Base-by-base conservation (phyloP, 2,888 invertebrate species). In the Hylaea fasciaria region DNA sequence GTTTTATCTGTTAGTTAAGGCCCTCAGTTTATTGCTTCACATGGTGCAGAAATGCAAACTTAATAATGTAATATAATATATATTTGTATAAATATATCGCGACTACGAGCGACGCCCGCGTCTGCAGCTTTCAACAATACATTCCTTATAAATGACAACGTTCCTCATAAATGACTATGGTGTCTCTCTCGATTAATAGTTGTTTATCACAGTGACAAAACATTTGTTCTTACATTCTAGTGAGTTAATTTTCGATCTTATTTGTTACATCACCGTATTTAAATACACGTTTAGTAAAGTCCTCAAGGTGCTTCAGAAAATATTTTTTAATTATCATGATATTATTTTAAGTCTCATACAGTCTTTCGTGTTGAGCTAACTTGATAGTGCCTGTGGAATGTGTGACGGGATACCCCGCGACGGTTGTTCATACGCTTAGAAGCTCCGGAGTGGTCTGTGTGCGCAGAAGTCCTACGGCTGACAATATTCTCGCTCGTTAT, bases 141-240 rank as follows among this genome's bases (percentile, higher is more conserved):
- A 82, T 85, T 82, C 76, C 61, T 37, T 57, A 41, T 41, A 41
- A 62, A 51, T 47, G 53, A 59, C 58, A 67, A 52, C 74, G 22
- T 22, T 80, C 80, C 75, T 80, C 80, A 78, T 82, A 83, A 22
- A 81, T 83, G 32, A 80, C 80, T 83, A 83, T 84, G 85, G 85
- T 85, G 87, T 83, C 82, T 83, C 81, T 81, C 85, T 87, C 87
- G 81, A 83, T 56, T 78, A 85, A 85, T 82, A 86, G 84, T 84
- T 85, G 87, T 85, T 87, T 90, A 91, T 91, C 92, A 91, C 91
- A 91, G 91, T 87, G 89, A 83, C 85, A 91, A 91, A 89, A 91
- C 90, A 90, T 91, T 90, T 90, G 87, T 91, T 87, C 91, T 91
- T 91, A 92, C 84, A 90, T 87, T 86, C 91, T 92, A 91, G 86